A percentile compares a stretch with the other conserved stretches of the same genome.
Conservation (phyloP, 2,797 vertebrate species). For the Botia kubotai region DNA sequence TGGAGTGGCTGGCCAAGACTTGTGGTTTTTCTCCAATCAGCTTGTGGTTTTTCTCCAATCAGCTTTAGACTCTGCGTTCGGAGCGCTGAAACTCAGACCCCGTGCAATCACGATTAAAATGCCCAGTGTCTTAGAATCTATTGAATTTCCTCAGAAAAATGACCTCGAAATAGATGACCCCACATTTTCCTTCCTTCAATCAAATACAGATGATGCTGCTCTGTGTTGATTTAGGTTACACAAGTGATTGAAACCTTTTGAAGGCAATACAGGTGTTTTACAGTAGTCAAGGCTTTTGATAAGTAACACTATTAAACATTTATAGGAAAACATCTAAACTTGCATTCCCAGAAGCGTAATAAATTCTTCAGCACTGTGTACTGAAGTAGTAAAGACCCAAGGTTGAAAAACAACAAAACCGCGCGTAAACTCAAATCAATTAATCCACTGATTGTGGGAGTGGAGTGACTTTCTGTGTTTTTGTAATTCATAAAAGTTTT, state of each 20-base stretch:
- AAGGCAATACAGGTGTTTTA: constrained; percentile 18
- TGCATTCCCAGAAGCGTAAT: constrained; percentile 44
- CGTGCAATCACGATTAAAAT: constrained; percentile 47
- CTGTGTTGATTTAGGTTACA: constrained; percentile 55
- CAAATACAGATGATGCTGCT: constrained; percentile 36
- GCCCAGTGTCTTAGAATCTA: neutral
- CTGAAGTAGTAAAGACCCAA: neutral
- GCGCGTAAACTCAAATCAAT: neutral
- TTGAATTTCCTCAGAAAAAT: constrained; percentile 30
- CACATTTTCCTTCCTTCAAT: constrained; percentile 14
- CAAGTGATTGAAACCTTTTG: constrained; percentile 35
- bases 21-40: constrained; percentile 42
- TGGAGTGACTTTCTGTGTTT: neutral
- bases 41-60: constrained; percentile 38
- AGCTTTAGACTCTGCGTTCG: constrained; percentile 28
- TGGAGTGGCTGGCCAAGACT: constrained; percentile 36
- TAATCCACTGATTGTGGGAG: neutral
- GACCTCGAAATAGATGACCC: constrained; percentile 6
- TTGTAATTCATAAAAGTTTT: neutral
- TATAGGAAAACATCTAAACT: constrained; percentile 44
- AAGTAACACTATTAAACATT: constrained; percentile 42
- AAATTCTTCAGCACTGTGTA: constrained; percentile 36
- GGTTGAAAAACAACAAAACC: neutral
- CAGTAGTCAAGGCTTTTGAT: constrained; percentile 44
- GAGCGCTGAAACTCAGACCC: constrained; percentile 37